A percentile compares a stretch with the other conserved stretches of the same genome.
Evolutionary conservation across 1,140 invertebrate species (phyloP).

Genomic region (Colletes latitarsis): DNA sequence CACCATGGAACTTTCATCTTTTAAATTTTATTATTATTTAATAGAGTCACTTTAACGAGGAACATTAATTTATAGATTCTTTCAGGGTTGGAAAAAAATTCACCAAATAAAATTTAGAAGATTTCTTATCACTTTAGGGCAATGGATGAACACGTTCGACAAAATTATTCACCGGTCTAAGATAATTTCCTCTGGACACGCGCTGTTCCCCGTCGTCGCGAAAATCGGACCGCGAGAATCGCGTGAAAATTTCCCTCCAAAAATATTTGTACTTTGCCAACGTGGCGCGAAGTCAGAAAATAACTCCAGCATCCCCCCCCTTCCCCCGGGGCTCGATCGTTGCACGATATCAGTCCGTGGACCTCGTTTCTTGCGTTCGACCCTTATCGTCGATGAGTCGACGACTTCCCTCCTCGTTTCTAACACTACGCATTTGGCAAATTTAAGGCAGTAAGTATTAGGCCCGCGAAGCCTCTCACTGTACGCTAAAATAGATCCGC

Average conservation of each 20-base stretch:
- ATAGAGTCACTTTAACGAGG: no score
- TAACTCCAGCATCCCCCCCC: no score
- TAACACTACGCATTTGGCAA: conserved; percentile 71
- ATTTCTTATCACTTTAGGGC: no score
- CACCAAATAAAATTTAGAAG: no score
- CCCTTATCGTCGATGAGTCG: background rate
- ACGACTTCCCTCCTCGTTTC: background rate
- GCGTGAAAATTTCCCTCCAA: conserved; percentile 41
- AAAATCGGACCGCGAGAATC: conserved; percentile 38
- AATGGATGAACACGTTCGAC: no score
- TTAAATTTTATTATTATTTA: no score
- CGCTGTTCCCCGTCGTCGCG: background rate
- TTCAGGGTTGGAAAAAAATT: no score
- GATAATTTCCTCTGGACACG: background rate
- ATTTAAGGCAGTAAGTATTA: conserved; percentile 71
- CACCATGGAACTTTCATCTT: no score
- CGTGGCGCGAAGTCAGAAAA: conserved; percentile 6
- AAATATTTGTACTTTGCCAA: conserved; percentile 45
- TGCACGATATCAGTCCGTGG: no score
- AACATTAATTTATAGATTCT: no score
- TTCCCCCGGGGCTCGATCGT: background rate
- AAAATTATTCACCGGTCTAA: no score
- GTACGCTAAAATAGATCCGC: conserved; percentile 29
- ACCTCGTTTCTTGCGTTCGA: background rate
- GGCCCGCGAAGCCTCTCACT: conserved; percentile 29